These are phyloP conservation scores for Cosmopolites sordidus DNA, from an alignment of 2,888 invertebrate species.

Conservation along the genomic window DNA sequence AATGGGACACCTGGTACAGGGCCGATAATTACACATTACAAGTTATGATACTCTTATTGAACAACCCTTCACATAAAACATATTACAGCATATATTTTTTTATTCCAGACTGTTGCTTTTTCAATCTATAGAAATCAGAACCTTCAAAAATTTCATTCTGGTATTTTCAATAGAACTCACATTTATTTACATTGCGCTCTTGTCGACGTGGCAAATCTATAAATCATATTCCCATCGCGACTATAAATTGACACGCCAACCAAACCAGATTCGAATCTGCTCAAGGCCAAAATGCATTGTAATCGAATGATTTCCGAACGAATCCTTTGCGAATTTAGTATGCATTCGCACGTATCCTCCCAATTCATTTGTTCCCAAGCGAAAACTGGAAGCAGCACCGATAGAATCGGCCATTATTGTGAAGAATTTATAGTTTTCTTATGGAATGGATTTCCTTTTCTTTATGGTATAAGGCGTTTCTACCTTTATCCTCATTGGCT, in stretches of 20 bases:
- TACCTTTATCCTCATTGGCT: no score
- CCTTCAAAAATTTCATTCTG: no score
- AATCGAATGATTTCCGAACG: slow-evolving; percentile 8
- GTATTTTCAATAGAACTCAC: no score
- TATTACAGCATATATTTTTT: no score
- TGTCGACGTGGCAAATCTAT: no score
- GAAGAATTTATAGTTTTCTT: slow-evolving; percentile 21
- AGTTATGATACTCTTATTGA: no score
- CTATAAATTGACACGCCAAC: neutral
- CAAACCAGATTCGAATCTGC: slow-evolving; percentile 1
- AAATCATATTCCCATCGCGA: neutral
- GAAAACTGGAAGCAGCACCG: slow-evolving; percentile 2
- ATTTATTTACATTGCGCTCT: no score
- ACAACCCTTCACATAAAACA: no score
- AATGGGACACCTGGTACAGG: no score
- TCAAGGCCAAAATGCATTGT: slow-evolving; percentile 2
- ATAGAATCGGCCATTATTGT: slow-evolving; percentile 18
- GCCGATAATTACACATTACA: no score
- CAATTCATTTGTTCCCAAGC: slow-evolving; percentile 15
- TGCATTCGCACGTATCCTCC: slow-evolving; percentile 18
- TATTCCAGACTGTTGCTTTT: no score
- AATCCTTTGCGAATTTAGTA: slow-evolving; percentile 13
- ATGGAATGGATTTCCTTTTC: slow-evolving; percentile 12
- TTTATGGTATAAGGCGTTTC: neutral
- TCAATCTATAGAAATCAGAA: no score